Conservation (phyloP, 2,113 vertebrate species). For the Saimiri boliviensis region DNA sequence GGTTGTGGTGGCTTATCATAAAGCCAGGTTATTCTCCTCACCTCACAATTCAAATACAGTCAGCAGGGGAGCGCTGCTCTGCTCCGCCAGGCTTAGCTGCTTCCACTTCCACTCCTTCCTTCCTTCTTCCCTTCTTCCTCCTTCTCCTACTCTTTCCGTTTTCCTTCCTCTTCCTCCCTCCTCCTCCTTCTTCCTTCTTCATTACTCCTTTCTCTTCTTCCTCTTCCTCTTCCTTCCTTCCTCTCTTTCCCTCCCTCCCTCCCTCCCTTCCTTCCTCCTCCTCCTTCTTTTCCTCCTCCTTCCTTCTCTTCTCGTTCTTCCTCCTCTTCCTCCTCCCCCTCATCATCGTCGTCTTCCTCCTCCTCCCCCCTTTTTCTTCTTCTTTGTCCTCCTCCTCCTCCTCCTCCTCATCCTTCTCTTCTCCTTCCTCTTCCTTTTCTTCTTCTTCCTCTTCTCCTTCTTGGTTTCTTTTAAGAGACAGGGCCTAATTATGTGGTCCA, state of each 20-base stretch:
- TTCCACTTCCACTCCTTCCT: background rate
- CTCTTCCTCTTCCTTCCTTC: no score
- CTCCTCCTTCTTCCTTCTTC: no score
- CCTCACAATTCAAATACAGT: background rate
- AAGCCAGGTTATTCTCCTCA: background rate
- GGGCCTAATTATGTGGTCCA: background rate
- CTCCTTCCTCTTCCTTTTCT: no score
- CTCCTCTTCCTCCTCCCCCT: rapidly evolving
- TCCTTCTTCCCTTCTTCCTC: background rate
- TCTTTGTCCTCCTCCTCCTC: rapidly evolving
- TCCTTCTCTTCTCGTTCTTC: no score
- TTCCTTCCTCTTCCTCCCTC: no score
- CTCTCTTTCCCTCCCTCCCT: no score
- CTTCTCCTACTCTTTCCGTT: no score
- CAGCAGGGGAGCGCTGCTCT: background rate
- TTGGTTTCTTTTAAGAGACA: background rate
- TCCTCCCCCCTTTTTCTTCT: no score
- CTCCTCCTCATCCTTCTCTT: rapidly evolving
- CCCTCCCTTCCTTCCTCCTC: rapidly evolving
- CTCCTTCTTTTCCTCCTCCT: rapidly evolving
- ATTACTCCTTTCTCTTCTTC: no score
- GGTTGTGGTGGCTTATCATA: background rate
- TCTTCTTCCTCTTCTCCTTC: no score
- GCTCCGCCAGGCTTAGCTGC: background rate
- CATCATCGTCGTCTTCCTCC: rapidly evolving